phyloP scores from a whole-genome alignment of 2,888 invertebrate species.

The Coelogynopora nodosa region DNA sequence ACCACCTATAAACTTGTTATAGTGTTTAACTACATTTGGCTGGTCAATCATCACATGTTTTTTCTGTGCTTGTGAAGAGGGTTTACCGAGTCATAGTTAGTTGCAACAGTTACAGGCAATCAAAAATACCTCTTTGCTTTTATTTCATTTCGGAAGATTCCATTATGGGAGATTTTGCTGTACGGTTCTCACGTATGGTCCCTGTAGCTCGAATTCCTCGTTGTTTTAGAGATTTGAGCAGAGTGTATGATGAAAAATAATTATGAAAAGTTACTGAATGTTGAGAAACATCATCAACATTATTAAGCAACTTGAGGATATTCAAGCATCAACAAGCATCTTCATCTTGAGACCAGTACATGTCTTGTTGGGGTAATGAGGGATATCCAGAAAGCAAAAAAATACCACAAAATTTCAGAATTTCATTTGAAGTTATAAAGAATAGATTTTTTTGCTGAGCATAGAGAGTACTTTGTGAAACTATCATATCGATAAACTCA shows the following conservation, averaged over 20 bases:
- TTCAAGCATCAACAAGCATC: too few relatives aligned
- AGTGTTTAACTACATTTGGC: background rate
- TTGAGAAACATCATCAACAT: background rate
- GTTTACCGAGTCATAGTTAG: background rate
- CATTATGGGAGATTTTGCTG: conserved; percentile 39
- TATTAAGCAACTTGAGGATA: conserved; percentile 7
- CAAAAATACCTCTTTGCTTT: background rate
- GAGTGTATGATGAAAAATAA: conserved; percentile 42
- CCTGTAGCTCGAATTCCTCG: conserved; percentile 38
- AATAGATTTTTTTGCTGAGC: conserved; percentile 41
- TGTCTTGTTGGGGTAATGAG: conserved; percentile 34
- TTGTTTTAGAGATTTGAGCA: conserved; percentile 42
- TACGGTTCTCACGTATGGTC: conserved; percentile 43
- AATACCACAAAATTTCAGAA: conserved; percentile 40
- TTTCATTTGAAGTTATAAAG: background rate
- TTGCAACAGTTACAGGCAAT: conserved; percentile 14
- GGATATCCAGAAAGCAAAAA: conserved; percentile 46
- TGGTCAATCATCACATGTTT: background rate
- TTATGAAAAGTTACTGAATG: conserved; percentile 46
- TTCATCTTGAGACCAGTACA: conserved; percentile 45
- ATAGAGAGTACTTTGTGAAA: conserved; percentile 35
- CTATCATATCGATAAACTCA: conserved; percentile 40
- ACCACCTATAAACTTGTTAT: background rate
- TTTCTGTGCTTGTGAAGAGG: background rate
- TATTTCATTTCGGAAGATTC: conserved; percentile 34